Base-by-base conservation (phyloP, 2,797 vertebrate species). In the Spatula versicolor region DNA sequence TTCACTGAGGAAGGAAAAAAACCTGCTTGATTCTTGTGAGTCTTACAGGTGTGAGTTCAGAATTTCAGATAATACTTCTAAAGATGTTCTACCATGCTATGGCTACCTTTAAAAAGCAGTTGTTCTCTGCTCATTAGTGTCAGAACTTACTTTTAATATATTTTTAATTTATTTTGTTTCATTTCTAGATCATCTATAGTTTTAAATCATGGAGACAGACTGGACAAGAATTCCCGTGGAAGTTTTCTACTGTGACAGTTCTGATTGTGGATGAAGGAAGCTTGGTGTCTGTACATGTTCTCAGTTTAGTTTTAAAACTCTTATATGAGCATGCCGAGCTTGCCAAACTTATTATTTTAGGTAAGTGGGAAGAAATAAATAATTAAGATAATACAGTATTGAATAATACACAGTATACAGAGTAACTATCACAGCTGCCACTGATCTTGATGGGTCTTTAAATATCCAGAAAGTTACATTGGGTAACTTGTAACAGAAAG, bases 181-280 rank as follows among this genome's bases (percentile, higher is more conserved):
- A 12, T 73, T 96, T 96, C 45, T 88, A 99, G 98, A 95, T 99
- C 58, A 97, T 98, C 72, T 98, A 96, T 79, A 99, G 97, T 90
- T 99, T 97, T 96, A 98, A 97, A 86, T 67, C 35, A 0, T 96
- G 97, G 95, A 58, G 82, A 37, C 96, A 95, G 63, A 73, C 16
- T 15, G n/a, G 56, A 7, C 41, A 48, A 28, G 7, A 2, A 13
- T 69, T 74, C 3, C 88, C 95, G 0, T 99, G 98, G 98, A 98
- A 97, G 77, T 99, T 98, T 98, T 97, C 97, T 71, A 39, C 89
- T 2, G 98, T 98, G 62, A 97, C 96, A 0, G 93, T 98, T 95
- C 96, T 99, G 91, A 96, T 99, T 95, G 98, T 99, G 90, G 98
- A 99, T 87, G 98, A 99, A 97, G 98, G 98, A 85, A 99, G 98